phyloP scores from a whole-genome alignment of 2,888 invertebrate genomes.

The Apamea sordens region DNA sequence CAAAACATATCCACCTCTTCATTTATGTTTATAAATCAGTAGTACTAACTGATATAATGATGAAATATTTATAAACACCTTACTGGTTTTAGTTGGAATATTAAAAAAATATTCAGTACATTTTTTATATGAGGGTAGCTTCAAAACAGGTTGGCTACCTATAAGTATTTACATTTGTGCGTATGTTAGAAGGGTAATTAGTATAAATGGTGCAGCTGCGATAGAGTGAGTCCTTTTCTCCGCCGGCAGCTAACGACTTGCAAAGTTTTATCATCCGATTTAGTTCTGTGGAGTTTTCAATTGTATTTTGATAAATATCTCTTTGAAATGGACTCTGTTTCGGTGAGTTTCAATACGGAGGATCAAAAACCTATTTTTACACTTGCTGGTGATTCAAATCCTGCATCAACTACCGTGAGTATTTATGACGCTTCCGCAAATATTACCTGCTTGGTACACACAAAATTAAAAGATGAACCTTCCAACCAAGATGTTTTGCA shows the following conservation, averaged over 20 bases:
- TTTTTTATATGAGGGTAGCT: constrained; percentile 66
- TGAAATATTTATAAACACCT: constrained; percentile 1
- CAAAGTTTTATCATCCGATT: constrained; percentile 32
- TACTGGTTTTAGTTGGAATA: neutral
- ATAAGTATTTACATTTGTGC: constrained; percentile 49
- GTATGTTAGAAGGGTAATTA: constrained; percentile 53
- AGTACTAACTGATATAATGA: neutral
- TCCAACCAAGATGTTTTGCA: neutral
- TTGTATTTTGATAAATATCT: constrained; percentile 13
- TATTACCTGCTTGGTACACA: constrained; percentile 4
- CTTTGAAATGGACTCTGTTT: constrained; percentile 72
- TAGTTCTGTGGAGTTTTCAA: constrained; percentile 17
- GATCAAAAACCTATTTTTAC: constrained; percentile 80
- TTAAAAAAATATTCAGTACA: neutral
- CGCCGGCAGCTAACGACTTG: constrained; percentile 49
- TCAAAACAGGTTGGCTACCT: constrained; percentile 45
- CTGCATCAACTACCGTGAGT: constrained; percentile 78
- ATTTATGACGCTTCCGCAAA: neutral
- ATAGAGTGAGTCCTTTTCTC: constrained; percentile 67
- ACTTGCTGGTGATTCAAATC: constrained; percentile 74
- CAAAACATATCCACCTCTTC: constrained; percentile 2
- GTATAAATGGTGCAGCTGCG: constrained; percentile 74
- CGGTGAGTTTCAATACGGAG: constrained; percentile 76
- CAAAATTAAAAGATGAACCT: neutral
- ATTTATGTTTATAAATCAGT: neutral